Evolutionary conservation across 1,140 invertebrate genomes (phyloP).

Genomic region (Drosophila rhopaloa): DNA sequence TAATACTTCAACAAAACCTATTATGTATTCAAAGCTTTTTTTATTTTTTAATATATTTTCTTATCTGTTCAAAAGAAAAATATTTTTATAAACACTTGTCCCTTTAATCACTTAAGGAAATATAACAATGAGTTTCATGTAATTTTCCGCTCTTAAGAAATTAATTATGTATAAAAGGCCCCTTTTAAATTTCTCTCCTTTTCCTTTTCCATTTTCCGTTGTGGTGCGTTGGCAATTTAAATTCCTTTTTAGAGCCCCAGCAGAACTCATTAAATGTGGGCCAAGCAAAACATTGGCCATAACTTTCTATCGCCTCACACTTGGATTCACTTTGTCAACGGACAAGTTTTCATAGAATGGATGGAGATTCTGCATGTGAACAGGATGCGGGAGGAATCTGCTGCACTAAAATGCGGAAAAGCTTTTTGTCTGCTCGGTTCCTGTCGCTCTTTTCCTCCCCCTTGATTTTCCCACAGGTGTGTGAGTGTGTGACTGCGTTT

Average conservation of each 20-base stretch:
- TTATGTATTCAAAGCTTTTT: too few species aligned
- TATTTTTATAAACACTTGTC: too few species aligned
- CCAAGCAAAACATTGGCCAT: conserved; percentile 44
- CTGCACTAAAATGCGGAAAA: conserved; percentile 65
- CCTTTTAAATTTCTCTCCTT: conserved; percentile 5
- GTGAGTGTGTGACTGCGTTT: conserved; percentile 55
- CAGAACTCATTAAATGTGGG: conserved; percentile 63
- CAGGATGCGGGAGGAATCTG: conserved; percentile 1
- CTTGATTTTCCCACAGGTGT: conserved; percentile 5
- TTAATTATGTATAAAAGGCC: conserved; percentile 14
- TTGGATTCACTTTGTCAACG: conserved; percentile 40
- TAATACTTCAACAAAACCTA: too few species aligned
- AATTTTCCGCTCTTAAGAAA: not conserved
- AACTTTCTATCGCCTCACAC: conserved; percentile 44
- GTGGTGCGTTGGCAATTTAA: conserved; percentile 26
- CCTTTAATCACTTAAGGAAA: not conserved
- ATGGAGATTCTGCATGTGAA: not conserved
- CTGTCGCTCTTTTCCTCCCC: conserved; percentile 10
- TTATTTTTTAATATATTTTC: too few species aligned
- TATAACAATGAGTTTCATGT: not conserved
- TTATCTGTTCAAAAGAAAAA: too few species aligned
- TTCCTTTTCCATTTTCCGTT: conserved; percentile 3
- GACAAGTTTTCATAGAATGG: conserved; percentile 13
- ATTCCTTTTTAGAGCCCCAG: conserved; percentile 22
- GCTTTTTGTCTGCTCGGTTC: conserved; percentile 64